These are phyloP conservation scores for Megaustenia siamemsis DNA, from an alignment of 2,888 invertebrate genomes.

Conservation along the genomic window DNA sequence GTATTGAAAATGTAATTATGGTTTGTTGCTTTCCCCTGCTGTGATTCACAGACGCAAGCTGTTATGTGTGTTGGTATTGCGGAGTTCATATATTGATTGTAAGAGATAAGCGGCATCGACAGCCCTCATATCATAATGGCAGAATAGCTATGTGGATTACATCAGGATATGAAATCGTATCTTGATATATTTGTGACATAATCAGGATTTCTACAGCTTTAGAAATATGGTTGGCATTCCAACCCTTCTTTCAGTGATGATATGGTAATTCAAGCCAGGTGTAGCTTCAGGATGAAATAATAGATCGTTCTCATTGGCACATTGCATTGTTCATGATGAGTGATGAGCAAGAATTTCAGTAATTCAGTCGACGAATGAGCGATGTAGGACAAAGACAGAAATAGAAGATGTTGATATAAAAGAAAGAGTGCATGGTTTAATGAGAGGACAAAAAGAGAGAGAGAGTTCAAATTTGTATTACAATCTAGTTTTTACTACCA, in stretches of 20 bases:
- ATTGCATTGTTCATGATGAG: neutral
- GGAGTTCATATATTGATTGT: neutral
- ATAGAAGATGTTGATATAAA: too few relatives aligned
- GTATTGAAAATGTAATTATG: too few relatives aligned
- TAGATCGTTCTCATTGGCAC: neutral
- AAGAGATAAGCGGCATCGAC: neutral
- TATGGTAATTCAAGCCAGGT: neutral
- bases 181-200: neutral
- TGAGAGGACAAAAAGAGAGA: too few relatives aligned
- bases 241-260: neutral
- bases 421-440: too few relatives aligned
- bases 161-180: neutral
- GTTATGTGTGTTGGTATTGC: neutral
- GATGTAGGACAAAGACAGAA: neutral
- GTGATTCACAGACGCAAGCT: neutral
- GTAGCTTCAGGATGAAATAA: neutral
- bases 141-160: neutral
- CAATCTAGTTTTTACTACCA: too few relatives aligned
- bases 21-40: too few relatives aligned
- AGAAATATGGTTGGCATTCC: neutral
- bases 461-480: too few relatives aligned
- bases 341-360: neutral
- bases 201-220: neutral
- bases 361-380: neutral
- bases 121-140: neutral